Evolutionary conservation across 2,888 invertebrate species (phyloP).

Genomic region (Coenonympha glycerion): DNA sequence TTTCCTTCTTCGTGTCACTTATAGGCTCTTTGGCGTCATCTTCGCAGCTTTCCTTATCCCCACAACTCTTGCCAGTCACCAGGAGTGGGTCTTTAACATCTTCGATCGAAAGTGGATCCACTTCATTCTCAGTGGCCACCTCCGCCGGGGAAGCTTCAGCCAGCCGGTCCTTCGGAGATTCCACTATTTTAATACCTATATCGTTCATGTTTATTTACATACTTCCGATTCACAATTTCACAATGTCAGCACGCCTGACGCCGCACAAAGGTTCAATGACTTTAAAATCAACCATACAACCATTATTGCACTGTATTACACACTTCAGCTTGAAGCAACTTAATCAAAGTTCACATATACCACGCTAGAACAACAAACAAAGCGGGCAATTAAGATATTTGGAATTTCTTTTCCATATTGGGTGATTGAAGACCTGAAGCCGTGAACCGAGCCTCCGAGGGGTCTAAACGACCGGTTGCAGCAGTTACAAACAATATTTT

Average conservation of each 20-base stretch:
- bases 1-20: slow-evolving; percentile 43
- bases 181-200: slow-evolving; percentile 67
- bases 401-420: slow-evolving; percentile 57
- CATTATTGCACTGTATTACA: slow-evolving; percentile 33
- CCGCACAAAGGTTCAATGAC: slow-evolving; percentile 63
- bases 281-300: slow-evolving; percentile 54
- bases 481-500: slow-evolving; percentile 30
- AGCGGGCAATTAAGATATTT: slow-evolving; percentile 38
- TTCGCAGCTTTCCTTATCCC: slow-evolving; percentile 60
- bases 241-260: slow-evolving; percentile 63
- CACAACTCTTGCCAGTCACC: slow-evolving; percentile 33
- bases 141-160: slow-evolving; percentile 48
- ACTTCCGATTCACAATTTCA: slow-evolving; percentile 62
- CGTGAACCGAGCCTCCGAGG: slow-evolving; percentile 62
- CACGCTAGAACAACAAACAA: slow-evolving; percentile 18
- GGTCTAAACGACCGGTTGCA: slow-evolving; percentile 52
- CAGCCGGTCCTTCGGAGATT: slow-evolving; percentile 58
- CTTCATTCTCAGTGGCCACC: slow-evolving; percentile 48
- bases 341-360: slow-evolving; percentile 22
- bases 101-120: slow-evolving; percentile 62
- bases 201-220: slow-evolving; percentile 77
- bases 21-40: slow-evolving; percentile 67
- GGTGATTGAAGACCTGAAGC: slow-evolving; percentile 56
- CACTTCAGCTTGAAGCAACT: slow-evolving; percentile 19
- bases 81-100: slow-evolving; percentile 42